Evolutionary conservation across 2,888 invertebrate species (phyloP), one percentile per base, ranked within the genome.

Genomic region (Ormyrus rosae): DNA sequence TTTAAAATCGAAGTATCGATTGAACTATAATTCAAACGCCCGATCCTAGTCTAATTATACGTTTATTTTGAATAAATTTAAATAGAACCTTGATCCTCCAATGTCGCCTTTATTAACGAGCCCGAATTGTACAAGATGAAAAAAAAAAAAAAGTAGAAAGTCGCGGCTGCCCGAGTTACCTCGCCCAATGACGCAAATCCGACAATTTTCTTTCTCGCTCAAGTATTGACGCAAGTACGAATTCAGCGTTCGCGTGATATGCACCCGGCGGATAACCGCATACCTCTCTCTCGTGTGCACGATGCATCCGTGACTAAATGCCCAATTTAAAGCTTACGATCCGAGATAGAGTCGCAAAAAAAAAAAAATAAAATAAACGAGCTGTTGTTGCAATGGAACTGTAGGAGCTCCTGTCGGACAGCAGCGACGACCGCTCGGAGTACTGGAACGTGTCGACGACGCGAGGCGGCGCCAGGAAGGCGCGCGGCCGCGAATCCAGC

Each of bases 331-430:
- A 13, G n/a, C 7, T 19, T 19, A 19, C 19, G 19, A 19, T 19
- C 19, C 45, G 34, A 8, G 7, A 70, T 7, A 71, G n/a, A 19
- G 55, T 46, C 8, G 8, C 63, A 55, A 51, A 53, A 72, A 61
- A n/a, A n/a, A n/a, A n/a, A n/a, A n/a, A n/a, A n/a, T n/a, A n/a
- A n/a, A n/a, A n/a, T n/a, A n/a, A n/a, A n/a, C 45, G 45, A 13
- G n/a, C 51, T n/a, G 45, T 19, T 45, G 5, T 56, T 55, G 9
- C 9, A 45, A 58, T 19, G 8, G 19, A 34, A 34, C 19, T 11
- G 6, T 10, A 94, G 89, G 93, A 95, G 86, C 93, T 95, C 69
- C 92, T 95, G 81, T 94, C 94, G 64, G 88, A 94, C 91, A 93
- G 93, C 84, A 92, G 94, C 91, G 91, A 93, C 88, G 93, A 93